Conservation (phyloP, 2,888 invertebrate species). For the Nebria brevicollis region DNA sequence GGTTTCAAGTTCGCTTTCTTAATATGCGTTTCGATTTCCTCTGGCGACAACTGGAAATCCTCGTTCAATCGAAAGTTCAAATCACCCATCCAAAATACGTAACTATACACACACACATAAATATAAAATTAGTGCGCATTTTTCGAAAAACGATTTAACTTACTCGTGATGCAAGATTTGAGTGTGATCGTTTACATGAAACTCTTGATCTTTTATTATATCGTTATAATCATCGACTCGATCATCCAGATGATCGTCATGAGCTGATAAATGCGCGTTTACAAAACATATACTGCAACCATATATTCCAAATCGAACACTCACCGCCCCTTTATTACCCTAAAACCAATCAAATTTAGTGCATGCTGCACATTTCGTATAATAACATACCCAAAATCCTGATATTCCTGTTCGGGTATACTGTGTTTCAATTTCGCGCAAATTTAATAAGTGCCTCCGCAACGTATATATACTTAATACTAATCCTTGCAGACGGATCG, state of each 20-base stretch:
- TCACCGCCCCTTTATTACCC: constrained; percentile 97
- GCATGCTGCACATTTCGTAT: too few species aligned
- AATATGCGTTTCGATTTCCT: constrained; percentile 74
- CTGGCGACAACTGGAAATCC: constrained; percentile 69
- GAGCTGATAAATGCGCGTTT: constrained; percentile 91
- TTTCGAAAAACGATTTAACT: constrained; percentile 57
- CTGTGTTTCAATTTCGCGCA: constrained; percentile 86
- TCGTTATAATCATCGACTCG: constrained; percentile 88
- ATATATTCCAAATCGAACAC: constrained; percentile 85
- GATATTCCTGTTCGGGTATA: constrained; percentile 91
- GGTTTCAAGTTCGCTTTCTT: constrained; percentile 72
- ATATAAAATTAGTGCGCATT: not conserved
- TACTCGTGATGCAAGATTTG: constrained; percentile 93
- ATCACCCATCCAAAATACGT: constrained; percentile 93
- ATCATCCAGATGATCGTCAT: constrained; percentile 85
- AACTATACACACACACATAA: constrained; percentile 66
- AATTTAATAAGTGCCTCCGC: constrained; percentile 80
- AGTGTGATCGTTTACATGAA: constrained; percentile 79
- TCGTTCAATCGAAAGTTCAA: constrained; percentile 85
- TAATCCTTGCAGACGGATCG: constrained; percentile 85
- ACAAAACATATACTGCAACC: constrained; percentile 90
- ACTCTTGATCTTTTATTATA: constrained; percentile 85
- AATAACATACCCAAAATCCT: constrained; percentile 85
- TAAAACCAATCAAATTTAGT: constrained; percentile 57
- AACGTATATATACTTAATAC: constrained; percentile 81